These are phyloP conservation scores for Drosophila kokeensis DNA, from an alignment of 2,888 invertebrate genomes.

Conservation along the genomic window DNA sequence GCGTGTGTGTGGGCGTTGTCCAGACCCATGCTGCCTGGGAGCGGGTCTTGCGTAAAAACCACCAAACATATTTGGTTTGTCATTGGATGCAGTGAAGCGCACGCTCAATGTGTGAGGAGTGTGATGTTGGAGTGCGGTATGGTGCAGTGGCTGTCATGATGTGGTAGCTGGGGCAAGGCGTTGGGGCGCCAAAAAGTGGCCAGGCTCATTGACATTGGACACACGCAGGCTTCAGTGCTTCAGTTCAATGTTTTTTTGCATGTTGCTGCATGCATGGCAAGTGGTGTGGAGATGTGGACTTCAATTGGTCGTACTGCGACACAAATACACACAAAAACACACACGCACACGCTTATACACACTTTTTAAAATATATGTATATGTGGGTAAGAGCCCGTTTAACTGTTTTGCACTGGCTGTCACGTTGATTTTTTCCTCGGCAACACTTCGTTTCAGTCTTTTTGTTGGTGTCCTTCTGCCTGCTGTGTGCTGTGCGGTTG, in stretches of 20 bases:
- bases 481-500: conserved; percentile 51
- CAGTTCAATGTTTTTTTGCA: conserved; percentile 55
- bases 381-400: conserved; percentile 48
- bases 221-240: conserved; percentile 47
- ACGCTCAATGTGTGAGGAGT: conserved; percentile 35
- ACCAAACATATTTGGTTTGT: conserved; percentile 83
- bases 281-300: conserved; percentile 49
- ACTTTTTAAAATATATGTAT: background rate
- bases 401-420: conserved; percentile 70
- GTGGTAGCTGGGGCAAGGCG: conserved; percentile 49
- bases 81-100: conserved; percentile 77
- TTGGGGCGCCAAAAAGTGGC: conserved; percentile 73
- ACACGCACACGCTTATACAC: conserved; percentile 14
- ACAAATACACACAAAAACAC: conserved; percentile 34
- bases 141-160: conserved; percentile 1
- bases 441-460: conserved; percentile 43
- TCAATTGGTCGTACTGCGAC: conserved; percentile 68
- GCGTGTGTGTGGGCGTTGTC: conserved; percentile 26
- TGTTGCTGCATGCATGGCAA: conserved; percentile 62
- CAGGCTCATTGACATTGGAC: conserved; percentile 74
- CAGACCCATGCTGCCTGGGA: conserved; percentile 27
- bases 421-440: conserved; percentile 65
- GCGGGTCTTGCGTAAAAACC: conserved; percentile 78
- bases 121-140: background rate
- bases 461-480: conserved; percentile 26